A percentile compares a stretch with the other conserved stretches of the same genome.
Conservation (phyloP, 1,140 invertebrate species). For the Saccostrea echinata region DNA sequence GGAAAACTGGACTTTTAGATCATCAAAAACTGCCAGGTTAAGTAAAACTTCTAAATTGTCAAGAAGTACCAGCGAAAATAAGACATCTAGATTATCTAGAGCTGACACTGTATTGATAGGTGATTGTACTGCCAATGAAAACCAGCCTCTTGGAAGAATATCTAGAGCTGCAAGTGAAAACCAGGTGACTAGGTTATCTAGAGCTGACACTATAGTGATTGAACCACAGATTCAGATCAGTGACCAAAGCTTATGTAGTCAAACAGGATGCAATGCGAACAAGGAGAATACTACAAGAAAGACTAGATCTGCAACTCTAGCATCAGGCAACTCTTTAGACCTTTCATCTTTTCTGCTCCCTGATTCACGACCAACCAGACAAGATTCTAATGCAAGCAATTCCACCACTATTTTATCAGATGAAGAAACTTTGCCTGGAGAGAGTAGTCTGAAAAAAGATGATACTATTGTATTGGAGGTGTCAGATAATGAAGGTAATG, state of each 20-base stretch:
- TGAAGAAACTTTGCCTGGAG: not conserved
- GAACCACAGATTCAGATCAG: not conserved
- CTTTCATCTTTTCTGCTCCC: not conserved
- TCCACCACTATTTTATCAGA: not conserved
- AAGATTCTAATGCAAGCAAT: not conserved
- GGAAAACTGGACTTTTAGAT: too few species aligned
- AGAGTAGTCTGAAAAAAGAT: not conserved
- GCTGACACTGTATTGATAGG: not conserved
- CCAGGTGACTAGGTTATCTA: not conserved
- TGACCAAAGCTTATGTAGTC: not conserved
- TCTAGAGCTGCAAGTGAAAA: not conserved
- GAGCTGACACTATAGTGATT: not conserved
- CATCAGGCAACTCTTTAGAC: not conserved
- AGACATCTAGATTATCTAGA: not conserved
- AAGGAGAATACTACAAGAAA: not conserved
- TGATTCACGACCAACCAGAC: not conserved
- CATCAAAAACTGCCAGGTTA: too few species aligned
- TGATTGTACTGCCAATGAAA: not conserved
- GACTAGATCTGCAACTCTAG: not conserved
- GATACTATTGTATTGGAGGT: constrained; percentile 2
- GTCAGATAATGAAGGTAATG: not conserved
- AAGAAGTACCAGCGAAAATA: not conserved
- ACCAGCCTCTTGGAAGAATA: not conserved
- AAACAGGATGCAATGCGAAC: not conserved
- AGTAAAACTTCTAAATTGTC: too few species aligned